These are phyloP conservation scores for Genyomyrus donnyi DNA, from an alignment of 2,113 vertebrate species.

Conservation along the genomic window DNA sequence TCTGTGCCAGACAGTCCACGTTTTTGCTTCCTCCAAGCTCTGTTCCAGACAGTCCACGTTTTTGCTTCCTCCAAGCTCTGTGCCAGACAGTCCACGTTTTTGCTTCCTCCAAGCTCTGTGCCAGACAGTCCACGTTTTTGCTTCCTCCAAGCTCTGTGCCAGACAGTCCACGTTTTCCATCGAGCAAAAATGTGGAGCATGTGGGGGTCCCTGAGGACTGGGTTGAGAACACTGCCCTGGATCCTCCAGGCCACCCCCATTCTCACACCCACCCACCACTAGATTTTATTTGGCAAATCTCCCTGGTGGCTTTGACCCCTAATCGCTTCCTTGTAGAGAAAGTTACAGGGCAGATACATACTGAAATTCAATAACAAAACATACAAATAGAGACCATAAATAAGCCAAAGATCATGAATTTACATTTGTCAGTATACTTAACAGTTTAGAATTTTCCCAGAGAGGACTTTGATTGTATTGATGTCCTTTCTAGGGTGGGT, in stretches of 20 bases:
- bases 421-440: background rate
- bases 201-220: background rate
- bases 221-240: background rate
- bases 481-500: background rate
- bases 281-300: background rate
- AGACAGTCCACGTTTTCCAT: background rate
- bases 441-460: background rate
- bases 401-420: background rate
- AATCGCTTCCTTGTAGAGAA: background rate
- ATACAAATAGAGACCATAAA: background rate
- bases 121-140: background rate
- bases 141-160: background rate
- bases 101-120: background rate
- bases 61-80: no score
- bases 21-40: no score
- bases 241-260: background rate
- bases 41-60: background rate
- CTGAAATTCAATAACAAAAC: background rate
- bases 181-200: background rate
- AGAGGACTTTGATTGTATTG: background rate
- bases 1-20: background rate
- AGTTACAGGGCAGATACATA: background rate
- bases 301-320: background rate
- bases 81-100: background rate
- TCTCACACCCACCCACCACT: background rate